phyloP scores from a whole-genome alignment of 2,113 vertebrate species.

The Orcinus orca region DNA sequence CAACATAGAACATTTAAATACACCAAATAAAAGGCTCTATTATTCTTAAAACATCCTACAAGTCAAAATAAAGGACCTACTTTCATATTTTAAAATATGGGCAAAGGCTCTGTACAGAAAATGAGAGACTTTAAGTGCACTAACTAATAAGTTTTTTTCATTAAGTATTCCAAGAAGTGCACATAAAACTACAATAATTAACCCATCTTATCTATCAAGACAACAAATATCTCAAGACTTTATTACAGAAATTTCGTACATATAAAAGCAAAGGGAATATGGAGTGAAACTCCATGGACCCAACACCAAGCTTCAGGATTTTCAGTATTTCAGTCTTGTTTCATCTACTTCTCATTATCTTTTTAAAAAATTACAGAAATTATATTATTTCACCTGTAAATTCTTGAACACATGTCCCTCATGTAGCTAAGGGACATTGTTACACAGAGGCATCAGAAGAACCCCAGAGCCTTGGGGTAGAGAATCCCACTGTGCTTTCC shows the following conservation, averaged over 20 bases:
- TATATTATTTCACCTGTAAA: neutral
- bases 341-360: neutral
- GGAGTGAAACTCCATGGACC: rapidly evolving
- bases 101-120: neutral
- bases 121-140: neutral
- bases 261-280: neutral
- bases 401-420: too few relatives aligned
- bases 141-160: neutral
- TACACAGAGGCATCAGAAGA: neutral
- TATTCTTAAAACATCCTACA: neutral
- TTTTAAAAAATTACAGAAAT: neutral
- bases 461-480: neutral
- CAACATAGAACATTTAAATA: neutral
- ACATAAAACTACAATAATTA: neutral
- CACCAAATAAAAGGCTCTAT: neutral
- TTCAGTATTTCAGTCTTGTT: neutral
- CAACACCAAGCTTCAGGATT: neutral
- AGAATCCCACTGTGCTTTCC: neutral
- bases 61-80: neutral
- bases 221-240: neutral
- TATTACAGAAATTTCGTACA: neutral
- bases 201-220: neutral
- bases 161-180: neutral
- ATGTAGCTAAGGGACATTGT: neutral
- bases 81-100: neutral